A percentile compares a stretch with the other conserved stretches of the same genome.
phyloP scores from a whole-genome alignment of 2,113 vertebrate species.

The Brevimyrus niger region DNA sequence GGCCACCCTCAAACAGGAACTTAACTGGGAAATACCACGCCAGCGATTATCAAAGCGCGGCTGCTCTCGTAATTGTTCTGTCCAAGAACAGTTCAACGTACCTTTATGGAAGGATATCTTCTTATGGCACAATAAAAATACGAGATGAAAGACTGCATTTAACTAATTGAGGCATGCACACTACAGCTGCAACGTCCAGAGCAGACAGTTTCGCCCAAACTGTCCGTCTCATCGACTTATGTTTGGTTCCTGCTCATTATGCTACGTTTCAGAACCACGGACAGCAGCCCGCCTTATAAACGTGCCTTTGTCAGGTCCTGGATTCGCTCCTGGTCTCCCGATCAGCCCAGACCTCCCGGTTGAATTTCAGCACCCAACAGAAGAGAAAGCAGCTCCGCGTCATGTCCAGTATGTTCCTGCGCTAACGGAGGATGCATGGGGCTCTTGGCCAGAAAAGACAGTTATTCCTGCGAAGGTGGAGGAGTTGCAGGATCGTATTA shows the following conservation, averaged over 20 bases:
- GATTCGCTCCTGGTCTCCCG: not conserved
- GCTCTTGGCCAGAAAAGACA: not conserved
- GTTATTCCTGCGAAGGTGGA: not conserved
- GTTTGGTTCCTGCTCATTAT: not conserved
- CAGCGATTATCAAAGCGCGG: not conserved
- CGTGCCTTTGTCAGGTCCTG: not conserved
- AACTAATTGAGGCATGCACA: not conserved
- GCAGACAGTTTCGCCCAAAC: not conserved
- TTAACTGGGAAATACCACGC: not conserved
- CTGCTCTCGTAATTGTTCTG: not conserved
- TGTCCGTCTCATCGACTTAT: not conserved
- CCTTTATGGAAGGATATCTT: not conserved
- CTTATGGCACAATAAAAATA: not conserved
- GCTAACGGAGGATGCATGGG: not conserved
- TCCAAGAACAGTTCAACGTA: not conserved
- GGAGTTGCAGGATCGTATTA: not conserved
- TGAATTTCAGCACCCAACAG: not conserved
- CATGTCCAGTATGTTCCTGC: not conserved
- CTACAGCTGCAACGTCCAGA: not conserved
- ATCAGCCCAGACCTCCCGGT: not conserved
- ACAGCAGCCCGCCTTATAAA: not conserved
- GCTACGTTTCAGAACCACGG: not conserved
- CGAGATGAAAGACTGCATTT: not conserved
- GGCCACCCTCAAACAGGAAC: not conserved
- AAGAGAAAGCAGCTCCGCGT: not conserved